Conservation (phyloP, 2,113 vertebrate genomes). For the Antigone vipio region DNA sequence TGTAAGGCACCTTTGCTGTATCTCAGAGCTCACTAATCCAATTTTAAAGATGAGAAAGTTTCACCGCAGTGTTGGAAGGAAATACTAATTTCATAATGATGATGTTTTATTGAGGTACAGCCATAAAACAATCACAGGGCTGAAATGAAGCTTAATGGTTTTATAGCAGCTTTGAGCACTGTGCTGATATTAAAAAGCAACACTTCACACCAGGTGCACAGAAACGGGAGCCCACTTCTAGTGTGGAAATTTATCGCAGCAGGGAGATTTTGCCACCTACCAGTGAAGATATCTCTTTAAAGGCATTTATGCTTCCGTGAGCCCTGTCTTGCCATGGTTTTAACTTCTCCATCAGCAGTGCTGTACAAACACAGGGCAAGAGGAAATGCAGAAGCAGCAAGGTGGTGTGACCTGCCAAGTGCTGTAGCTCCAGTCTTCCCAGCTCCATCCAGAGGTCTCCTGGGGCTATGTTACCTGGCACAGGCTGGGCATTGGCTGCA, state of each 20-base stretch:
- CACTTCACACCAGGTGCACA: rapidly evolving
- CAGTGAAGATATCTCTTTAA: not conserved
- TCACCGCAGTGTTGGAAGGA: rapidly evolving
- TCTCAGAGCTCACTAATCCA: not conserved
- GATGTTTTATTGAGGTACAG: not conserved
- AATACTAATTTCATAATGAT: rapidly evolving
- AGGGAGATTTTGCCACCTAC: not conserved
- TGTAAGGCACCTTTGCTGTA: not conserved
- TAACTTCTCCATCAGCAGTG: rapidly evolving
- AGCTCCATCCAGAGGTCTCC: not conserved
- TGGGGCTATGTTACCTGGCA: not conserved
- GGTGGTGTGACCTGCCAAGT: too few species aligned
- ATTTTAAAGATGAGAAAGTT: not conserved
- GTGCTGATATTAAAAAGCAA: not conserved
- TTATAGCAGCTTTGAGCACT: not conserved
- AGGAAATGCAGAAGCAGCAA: not conserved
- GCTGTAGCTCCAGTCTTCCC: not conserved
- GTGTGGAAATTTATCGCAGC: rapidly evolving
- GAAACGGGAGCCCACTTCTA: rapidly evolving
- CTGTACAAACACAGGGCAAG: too few species aligned
- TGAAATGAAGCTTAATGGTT: rapidly evolving
- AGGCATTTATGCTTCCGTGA: not conserved
- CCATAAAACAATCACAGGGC: not conserved
- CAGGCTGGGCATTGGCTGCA: rapidly evolving
- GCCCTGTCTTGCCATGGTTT: rapidly evolving